These are phyloP conservation scores for Amphiprion clarkii DNA, from an alignment of 2,797 vertebrate species.

Conservation along the genomic window DNA sequence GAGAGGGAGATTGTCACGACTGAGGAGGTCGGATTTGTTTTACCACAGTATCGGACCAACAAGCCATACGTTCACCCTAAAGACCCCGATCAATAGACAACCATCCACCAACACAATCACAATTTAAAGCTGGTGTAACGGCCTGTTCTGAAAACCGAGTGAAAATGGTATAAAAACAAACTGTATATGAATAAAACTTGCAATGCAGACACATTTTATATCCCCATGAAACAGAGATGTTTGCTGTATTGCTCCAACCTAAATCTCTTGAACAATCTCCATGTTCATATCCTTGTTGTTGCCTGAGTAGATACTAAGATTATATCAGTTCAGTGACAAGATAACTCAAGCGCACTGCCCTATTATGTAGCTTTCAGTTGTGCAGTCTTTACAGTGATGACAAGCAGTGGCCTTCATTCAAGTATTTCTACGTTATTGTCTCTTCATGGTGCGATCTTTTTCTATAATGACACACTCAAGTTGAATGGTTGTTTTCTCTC, in stretches of 20 bases:
- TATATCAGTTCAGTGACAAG: no score
- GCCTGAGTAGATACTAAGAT: no score
- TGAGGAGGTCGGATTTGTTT: slow-evolving; percentile 19
- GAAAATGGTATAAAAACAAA: no score
- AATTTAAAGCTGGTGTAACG: not conserved
- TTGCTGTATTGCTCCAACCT: not conserved
- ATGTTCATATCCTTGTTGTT: no score
- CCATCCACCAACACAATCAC: not conserved
- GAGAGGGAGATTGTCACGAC: not conserved
- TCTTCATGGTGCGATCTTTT: not conserved
- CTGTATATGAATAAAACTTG: not conserved
- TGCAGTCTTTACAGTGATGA: not conserved
- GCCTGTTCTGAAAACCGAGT: not conserved
- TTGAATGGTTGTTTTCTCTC: not conserved
- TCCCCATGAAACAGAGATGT: not conserved
- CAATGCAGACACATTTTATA: not conserved
- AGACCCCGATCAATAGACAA: not conserved
- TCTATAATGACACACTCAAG: not conserved
- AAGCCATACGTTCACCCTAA: not conserved
- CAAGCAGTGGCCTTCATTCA: not conserved
- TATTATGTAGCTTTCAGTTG: not conserved
- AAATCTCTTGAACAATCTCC: no score
- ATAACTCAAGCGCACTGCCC: not conserved
- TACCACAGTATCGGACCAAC: not conserved
- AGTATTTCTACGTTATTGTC: not conserved